Evolutionary conservation across 2,888 invertebrate species (phyloP).

Genomic region (Eremobia ochroleuca): DNA sequence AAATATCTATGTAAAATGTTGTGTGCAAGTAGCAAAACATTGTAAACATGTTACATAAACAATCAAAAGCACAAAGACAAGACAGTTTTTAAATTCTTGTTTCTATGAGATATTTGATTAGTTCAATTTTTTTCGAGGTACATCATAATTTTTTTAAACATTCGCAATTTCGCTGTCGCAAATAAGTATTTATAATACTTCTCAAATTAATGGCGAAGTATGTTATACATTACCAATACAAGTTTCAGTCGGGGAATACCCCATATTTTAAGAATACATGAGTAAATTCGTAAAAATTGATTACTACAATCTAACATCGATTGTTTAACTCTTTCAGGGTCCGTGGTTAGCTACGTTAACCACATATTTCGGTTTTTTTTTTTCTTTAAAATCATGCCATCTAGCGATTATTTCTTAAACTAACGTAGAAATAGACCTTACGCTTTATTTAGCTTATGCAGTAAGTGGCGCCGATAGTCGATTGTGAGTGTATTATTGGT

Average conservation of each 20-base stretch:
- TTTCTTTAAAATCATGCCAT: no score
- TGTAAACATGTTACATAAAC: not conserved
- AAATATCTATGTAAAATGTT: not conserved
- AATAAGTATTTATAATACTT: not conserved
- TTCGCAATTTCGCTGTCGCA: constrained; percentile 10
- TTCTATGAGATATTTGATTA: constrained; percentile 4
- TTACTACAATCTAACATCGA: constrained; percentile 19
- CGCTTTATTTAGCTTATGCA: no score
- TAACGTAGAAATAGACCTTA: no score
- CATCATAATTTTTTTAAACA: not conserved
- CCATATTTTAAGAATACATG: constrained; percentile 21
- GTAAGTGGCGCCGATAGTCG: no score
- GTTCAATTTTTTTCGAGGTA: not conserved
- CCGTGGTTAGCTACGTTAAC: no score
- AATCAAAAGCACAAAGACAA: no score
- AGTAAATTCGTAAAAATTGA: constrained; percentile 45
- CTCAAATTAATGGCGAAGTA: not conserved
- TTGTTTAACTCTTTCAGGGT: no score
- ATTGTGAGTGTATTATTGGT: no score
- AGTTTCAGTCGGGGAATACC: constrained; percentile 19
- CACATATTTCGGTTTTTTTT: no score
- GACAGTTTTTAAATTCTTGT: constrained; percentile 9
- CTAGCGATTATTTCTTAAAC: no score
- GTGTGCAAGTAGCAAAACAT: not conserved
- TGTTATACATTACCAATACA: constrained; percentile 19